These are phyloP conservation scores for Mactra quadrangularis DNA, from an alignment of 1,140 invertebrate genomes.

Conservation along the genomic window DNA sequence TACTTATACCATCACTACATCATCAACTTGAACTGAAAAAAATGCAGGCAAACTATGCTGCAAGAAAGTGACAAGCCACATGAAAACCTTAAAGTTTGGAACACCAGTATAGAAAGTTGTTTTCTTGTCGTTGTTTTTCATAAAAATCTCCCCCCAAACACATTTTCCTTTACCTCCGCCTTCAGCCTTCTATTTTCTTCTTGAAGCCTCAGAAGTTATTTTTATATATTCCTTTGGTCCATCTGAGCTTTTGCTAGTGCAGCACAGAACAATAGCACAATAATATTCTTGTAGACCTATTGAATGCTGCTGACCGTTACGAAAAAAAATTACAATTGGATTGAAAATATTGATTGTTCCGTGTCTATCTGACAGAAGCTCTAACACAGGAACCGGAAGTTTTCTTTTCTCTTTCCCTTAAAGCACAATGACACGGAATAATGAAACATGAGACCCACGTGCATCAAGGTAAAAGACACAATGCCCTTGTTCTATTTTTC, in stretches of 20 bases:
- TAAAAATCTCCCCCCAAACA: not conserved
- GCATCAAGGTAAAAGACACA: too few species aligned
- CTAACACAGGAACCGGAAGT: too few species aligned
- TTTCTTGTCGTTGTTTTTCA: not conserved
- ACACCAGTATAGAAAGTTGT: conserved; percentile 27
- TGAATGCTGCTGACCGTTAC: too few species aligned
- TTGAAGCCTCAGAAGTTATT: not conserved
- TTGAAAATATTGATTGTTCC: too few species aligned
- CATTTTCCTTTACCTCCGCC: not conserved
- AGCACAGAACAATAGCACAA: too few species aligned
- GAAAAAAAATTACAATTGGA: too few species aligned
- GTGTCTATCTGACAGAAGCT: too few species aligned
- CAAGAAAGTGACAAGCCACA: conserved; percentile 3
- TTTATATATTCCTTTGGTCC: not conserved
- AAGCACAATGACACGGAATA: too few species aligned
- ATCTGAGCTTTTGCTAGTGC: not conserved
- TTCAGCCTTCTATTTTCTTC: not conserved
- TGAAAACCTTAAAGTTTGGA: conserved; percentile 11
- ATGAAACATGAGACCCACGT: too few species aligned
- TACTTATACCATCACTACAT: conserved; percentile 1
- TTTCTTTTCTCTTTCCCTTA: too few species aligned
- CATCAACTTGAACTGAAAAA: not conserved
- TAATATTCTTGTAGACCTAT: too few species aligned
- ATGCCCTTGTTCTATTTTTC: too few species aligned
- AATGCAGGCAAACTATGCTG: conserved; percentile 2